phyloP scores from a whole-genome alignment of 2,888 invertebrate genomes.

The Hartigia nigra region DNA sequence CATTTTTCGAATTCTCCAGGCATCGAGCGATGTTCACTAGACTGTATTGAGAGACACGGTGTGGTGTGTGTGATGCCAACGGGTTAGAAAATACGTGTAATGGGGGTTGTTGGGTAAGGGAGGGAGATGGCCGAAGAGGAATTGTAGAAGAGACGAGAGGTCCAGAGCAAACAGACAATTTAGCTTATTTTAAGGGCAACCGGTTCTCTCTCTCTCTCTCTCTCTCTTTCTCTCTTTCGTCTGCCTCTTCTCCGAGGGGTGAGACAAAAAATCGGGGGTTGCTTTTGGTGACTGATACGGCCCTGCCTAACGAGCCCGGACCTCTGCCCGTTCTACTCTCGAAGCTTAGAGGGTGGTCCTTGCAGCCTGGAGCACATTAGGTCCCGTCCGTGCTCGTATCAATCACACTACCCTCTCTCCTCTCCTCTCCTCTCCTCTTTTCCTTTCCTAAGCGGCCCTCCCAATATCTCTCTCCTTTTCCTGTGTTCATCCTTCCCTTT shows the following conservation, averaged over 20 bases:
- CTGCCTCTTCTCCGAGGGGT: conserved; percentile 26
- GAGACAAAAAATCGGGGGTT: conserved; percentile 49
- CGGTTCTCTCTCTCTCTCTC: conserved; percentile 18
- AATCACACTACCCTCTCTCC: conserved; percentile 50
- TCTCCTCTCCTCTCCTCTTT: conserved; percentile 17
- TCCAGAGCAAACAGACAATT: conserved; percentile 59
- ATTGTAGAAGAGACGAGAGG: conserved; percentile 31
- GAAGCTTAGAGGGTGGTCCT: conserved; percentile 43
- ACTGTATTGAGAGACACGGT: not conserved
- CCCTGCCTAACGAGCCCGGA: conserved; percentile 59
- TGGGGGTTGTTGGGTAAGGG: conserved; percentile 10
- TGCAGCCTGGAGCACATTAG: conserved; percentile 50
- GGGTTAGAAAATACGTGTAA: not conserved
- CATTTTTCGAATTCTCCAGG: not conserved
- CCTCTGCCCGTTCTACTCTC: conserved; percentile 50
- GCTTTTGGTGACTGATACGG: conserved; percentile 56
- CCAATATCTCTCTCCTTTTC: conserved; percentile 21
- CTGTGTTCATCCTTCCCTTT: conserved; percentile 5
- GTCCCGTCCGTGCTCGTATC: conserved; percentile 60
- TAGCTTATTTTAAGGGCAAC: conserved; percentile 53
- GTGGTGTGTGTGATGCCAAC: not conserved
- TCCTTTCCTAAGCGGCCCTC: conserved; percentile 23
- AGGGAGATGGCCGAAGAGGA: conserved; percentile 23
- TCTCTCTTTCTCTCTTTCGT: conserved; percentile 13
- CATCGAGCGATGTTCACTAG: not conserved